A percentile compares a stretch with the other conserved stretches of the same genome.
phyloP scores from a whole-genome alignment of 2,888 invertebrate genomes.

The Tinea semifulvella region DNA sequence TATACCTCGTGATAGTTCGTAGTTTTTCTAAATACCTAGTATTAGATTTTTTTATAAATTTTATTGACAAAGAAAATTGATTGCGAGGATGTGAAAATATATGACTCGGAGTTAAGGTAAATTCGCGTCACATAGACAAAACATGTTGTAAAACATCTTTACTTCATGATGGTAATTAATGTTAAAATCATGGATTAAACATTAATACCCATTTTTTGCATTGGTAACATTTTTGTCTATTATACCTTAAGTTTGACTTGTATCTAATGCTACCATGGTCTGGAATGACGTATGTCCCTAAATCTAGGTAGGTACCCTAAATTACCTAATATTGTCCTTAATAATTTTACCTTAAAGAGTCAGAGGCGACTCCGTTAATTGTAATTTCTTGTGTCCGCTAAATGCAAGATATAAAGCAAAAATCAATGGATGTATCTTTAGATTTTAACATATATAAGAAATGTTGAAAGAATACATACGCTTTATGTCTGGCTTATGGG shows the following conservation, averaged over 20 bases:
- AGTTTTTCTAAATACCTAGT: too few relatives aligned
- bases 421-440: constrained; percentile 36
- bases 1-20: too few relatives aligned
- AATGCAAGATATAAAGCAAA: constrained; percentile 62
- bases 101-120: constrained; percentile 3
- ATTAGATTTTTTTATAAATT: constrained; percentile 5
- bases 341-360: constrained; percentile 27
- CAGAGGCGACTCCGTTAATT: constrained; percentile 58
- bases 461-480: constrained; percentile 60
- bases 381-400: constrained; percentile 42
- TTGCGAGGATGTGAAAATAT: neutral
- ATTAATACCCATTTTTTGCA: too few relatives aligned
- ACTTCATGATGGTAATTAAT: too few relatives aligned
- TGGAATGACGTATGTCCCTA: neutral
- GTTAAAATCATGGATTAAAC: too few relatives aligned
- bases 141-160: too few relatives aligned
- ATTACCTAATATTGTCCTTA: constrained; percentile 16
- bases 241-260: constrained; percentile 4
- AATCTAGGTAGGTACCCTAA: neutral
- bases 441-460: constrained; percentile 41
- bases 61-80: neutral
- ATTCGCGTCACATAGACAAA: constrained; percentile 2
- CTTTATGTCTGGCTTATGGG: constrained; percentile 65
- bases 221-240: constrained; percentile 4
- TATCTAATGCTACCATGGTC: constrained; percentile 7